Base-by-base conservation (phyloP, 2,797 vertebrate species). In the Typhlichthys eigenmanni region DNA sequence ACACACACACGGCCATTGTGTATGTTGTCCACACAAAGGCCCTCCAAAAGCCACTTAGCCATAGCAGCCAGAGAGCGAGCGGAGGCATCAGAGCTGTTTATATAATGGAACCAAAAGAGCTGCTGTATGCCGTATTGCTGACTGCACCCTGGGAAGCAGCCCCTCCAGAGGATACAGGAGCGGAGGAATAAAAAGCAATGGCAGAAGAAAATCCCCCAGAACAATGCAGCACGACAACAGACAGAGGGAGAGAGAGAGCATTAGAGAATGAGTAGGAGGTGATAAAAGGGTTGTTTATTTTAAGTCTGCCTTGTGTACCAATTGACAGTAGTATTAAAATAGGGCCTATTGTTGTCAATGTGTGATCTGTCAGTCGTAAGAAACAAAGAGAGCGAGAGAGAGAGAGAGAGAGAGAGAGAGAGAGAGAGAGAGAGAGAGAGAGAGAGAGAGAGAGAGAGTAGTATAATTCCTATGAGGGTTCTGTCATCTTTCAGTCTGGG, bases 61-160 rank as follows among this genome's bases (percentile, higher is more conserved):
- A 82, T 64, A 80, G 74, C 81, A 87, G 83, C 83, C 79, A 75
- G 69, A 81, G 80, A 74, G 66, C 75, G 81, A 75, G 68, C 72
- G 85, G 75, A 80, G 80, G 89, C 84, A 87, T 89, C 79, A 88
- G 91, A 92, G 90, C 83, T 83, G 87, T 89, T 91, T 92, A 89
- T 86, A 91, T 85, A 91, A 92, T 89, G 87, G 88, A 80, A 85
- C 76, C 80, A 77, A 87, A 86, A 85, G 76, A 87, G 87, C 83
- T 62, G 85, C 74, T 88, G 81, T 60, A 73, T 72, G 77, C 82
- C 62, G 64, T 82, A 91, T 87, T 87, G 89, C 82, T 83, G 82
- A 76, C 85, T 85, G 83, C 77, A 85, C 82, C 83, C 80, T 85
- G 86, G 82, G 85, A 89, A 87, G 85, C 76, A 73, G 80, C 85